These are phyloP conservation scores for Puffinus mauretanicus DNA, from an alignment of 2,113 vertebrate genomes.

Conservation along the genomic window DNA sequence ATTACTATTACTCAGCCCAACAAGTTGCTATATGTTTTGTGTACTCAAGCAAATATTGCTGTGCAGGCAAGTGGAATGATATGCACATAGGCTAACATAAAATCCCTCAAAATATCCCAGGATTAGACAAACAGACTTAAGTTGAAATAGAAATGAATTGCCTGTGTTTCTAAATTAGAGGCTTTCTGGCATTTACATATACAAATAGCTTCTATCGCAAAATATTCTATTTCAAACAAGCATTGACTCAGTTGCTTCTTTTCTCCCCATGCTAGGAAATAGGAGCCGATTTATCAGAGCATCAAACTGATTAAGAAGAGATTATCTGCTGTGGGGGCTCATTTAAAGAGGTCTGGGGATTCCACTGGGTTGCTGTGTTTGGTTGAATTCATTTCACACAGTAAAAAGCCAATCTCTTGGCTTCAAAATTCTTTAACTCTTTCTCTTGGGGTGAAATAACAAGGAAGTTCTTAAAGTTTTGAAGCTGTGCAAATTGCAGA, in stretches of 20 bases:
- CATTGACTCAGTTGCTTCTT: neutral
- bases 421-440: neutral
- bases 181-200: neutral
- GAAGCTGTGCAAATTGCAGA: neutral
- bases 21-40: constrained; percentile 69
- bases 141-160: constrained; percentile 5
- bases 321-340: constrained; percentile 17
- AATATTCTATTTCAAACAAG: neutral
- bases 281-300: constrained; percentile 6
- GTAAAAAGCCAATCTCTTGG: neutral
- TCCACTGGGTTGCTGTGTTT: neutral
- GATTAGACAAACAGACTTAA: constrained; percentile 25
- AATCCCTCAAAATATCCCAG: constrained; percentile 24
- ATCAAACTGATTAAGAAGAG: constrained; percentile 32
- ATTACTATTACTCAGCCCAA: constrained; percentile 61
- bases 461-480: neutral
- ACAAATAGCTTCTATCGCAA: neutral
- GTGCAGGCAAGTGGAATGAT: constrained; percentile 38
- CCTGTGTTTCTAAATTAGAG: neutral
- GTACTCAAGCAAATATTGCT: constrained; percentile 49
- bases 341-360: neutral
- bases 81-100: neutral
- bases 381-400: neutral
- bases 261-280: neutral
- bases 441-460: neutral